phyloP scores from a whole-genome alignment of 2,797 vertebrate species.

The Helarctos malayanus region DNA sequence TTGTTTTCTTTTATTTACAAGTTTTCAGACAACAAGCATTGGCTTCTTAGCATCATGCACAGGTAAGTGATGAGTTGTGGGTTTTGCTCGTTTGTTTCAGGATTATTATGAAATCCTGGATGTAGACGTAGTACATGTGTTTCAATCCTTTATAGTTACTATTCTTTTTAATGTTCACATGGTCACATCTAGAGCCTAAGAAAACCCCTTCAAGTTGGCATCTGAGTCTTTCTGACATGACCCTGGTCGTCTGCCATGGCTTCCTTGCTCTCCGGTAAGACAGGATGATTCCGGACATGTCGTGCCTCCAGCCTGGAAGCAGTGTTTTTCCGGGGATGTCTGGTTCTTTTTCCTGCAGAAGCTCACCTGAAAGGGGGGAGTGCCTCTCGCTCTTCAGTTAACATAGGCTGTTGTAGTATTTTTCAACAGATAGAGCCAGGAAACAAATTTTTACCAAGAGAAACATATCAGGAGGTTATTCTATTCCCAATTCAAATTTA shows the following conservation, averaged over 20 bases:
- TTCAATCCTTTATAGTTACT: background rate
- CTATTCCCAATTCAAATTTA: background rate
- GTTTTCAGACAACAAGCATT: background rate
- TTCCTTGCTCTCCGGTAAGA: background rate
- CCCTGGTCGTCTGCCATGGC: no score
- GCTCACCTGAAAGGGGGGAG: background rate
- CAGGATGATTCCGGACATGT: background rate
- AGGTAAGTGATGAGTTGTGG: background rate
- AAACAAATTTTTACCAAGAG: background rate
- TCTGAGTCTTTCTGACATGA: background rate
- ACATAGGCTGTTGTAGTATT: background rate
- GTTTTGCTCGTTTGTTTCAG: background rate
- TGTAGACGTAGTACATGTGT: background rate
- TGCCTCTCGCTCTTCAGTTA: background rate
- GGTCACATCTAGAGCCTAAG: background rate
- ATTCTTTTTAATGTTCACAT: background rate
- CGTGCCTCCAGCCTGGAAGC: no score
- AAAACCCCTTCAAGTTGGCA: background rate
- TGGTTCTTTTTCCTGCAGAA: background rate
- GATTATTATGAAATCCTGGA: background rate
- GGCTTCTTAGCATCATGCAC: background rate
- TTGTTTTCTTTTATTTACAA: background rate
- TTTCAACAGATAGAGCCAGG: background rate
- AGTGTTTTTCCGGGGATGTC: background rate
- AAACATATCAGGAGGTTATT: background rate